Conservation (phyloP, 2,888 invertebrate species). For the Pristionchus maxplancki region DNA sequence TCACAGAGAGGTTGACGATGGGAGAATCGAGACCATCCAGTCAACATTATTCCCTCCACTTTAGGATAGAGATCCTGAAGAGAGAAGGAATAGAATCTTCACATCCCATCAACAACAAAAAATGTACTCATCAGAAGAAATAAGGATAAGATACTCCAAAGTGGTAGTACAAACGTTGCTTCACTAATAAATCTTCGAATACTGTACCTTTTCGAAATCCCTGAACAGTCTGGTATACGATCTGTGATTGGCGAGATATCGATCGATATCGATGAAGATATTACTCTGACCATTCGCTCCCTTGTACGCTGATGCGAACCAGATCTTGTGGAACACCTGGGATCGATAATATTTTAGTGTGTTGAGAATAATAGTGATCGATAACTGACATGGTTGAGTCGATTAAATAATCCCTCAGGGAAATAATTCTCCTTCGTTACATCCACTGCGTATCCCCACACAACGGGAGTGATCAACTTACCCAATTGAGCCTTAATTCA, state of each 20-base stretch:
- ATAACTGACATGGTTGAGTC: conserved; percentile 59
- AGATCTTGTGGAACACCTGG: conserved; percentile 84
- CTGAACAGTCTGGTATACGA: conserved; percentile 83
- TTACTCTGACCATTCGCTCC: conserved; percentile 88
- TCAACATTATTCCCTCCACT: conserved; percentile 71
- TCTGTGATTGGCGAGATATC: conserved; percentile 85
- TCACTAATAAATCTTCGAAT: background rate
- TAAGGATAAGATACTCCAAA: no score
- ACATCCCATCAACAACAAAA: no score
- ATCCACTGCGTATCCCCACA: conserved; percentile 73
- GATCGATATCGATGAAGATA: conserved; percentile 84
- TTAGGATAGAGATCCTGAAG: conserved; percentile 55
- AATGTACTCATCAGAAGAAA: no score
- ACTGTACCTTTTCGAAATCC: conserved; percentile 25
- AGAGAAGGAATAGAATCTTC: no score
- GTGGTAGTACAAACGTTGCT: no score
- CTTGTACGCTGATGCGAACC: conserved; percentile 90
- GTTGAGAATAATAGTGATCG: no score
- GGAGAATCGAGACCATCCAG: conserved; percentile 79
- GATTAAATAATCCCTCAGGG: conserved; percentile 70
- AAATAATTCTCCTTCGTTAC: conserved; percentile 71
- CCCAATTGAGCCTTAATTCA: conserved; percentile 53
- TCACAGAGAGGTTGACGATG: conserved; percentile 80
- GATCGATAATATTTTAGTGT: background rate
- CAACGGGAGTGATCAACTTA: conserved; percentile 66